A percentile compares a stretch with the other conserved stretches of the same genome.
phyloP scores from a whole-genome alignment of 2,888 invertebrate species.

The Pterostichus madidus region DNA sequence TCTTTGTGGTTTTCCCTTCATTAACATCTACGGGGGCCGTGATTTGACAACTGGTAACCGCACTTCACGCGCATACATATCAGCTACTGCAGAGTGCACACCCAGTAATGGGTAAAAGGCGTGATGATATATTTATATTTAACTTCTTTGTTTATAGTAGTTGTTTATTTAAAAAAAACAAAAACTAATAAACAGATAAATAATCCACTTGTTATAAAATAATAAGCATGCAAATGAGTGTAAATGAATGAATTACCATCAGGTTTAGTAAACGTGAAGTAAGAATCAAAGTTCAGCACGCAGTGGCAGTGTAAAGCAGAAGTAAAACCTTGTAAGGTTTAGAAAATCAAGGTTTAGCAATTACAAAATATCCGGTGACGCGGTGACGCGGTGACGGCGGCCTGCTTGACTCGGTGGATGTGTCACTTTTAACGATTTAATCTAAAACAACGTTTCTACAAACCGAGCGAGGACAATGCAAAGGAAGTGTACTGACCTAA shows the following conservation, averaged over 20 bases:
- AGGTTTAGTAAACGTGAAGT: not conserved
- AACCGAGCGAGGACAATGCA: slow-evolving; percentile 12
- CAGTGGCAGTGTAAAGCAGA: slow-evolving; percentile 17
- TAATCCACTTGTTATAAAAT: not conserved
- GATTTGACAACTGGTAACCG: no score
- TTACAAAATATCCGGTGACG: slow-evolving; percentile 59
- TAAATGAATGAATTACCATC: no score
- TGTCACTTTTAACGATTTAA: slow-evolving; percentile 51
- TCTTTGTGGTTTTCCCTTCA: no score
- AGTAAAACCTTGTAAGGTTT: slow-evolving; percentile 44
- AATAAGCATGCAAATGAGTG: not conserved
- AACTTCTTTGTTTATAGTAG: no score
- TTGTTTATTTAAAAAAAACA: no score
- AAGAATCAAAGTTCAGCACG: slow-evolving; percentile 25
- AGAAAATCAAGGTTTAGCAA: slow-evolving; percentile 59
- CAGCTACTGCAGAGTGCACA: no score
- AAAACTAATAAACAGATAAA: no score
- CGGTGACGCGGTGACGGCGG: no score
- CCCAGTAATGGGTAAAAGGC: no score
- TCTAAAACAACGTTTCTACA: slow-evolving; percentile 40
- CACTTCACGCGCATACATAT: no score
- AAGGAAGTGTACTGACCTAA: slow-evolving; percentile 51
- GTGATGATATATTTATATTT: no score
- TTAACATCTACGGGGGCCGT: no score
- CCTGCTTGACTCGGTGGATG: slow-evolving; percentile 25